Conservation (phyloP, 2,888 invertebrate species). For the Chloromyia formosa region DNA sequence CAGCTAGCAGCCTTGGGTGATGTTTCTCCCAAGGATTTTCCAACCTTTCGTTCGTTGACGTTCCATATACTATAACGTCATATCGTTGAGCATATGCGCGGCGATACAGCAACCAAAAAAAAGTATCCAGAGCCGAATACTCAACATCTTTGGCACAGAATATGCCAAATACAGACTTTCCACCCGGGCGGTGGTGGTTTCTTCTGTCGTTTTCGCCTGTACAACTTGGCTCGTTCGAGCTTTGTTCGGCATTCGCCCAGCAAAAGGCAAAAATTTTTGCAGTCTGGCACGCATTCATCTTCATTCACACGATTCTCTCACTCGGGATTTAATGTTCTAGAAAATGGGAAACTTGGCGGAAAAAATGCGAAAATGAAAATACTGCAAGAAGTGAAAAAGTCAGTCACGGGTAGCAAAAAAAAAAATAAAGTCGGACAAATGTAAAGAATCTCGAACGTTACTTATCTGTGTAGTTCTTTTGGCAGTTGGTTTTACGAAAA, state of each 20-base stretch:
- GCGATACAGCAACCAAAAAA: background rate
- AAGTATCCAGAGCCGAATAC: background rate
- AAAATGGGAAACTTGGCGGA: slow-evolving; percentile 23
- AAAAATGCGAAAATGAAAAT: slow-evolving; percentile 31
- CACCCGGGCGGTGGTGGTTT: slow-evolving; percentile 4
- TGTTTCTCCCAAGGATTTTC: slow-evolving; percentile 18
- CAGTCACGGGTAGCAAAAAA: background rate
- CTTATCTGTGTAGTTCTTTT: background rate
- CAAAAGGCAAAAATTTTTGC: slow-evolving; percentile 13
- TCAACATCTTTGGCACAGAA: background rate
- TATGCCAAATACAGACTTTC: slow-evolving; percentile 24
- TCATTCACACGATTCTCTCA: slow-evolving; percentile 27
- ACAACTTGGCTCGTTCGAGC: slow-evolving; percentile 6
- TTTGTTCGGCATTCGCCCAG: slow-evolving; percentile 3
- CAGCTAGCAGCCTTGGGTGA: slow-evolving; percentile 22
- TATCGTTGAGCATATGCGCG: background rate
- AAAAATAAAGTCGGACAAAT: background rate
- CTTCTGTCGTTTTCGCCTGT: slow-evolving; percentile 11
- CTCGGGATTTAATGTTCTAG: slow-evolving; percentile 35
- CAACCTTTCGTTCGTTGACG: slow-evolving; percentile 15
- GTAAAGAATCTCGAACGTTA: background rate
- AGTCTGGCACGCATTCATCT: slow-evolving; percentile 39
- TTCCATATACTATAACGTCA: slow-evolving; percentile 2
- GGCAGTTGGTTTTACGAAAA: slow-evolving; percentile 1
- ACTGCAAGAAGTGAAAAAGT: background rate